Conservation (phyloP, 2,113 vertebrate genomes). For the Chaetura pelagica region DNA sequence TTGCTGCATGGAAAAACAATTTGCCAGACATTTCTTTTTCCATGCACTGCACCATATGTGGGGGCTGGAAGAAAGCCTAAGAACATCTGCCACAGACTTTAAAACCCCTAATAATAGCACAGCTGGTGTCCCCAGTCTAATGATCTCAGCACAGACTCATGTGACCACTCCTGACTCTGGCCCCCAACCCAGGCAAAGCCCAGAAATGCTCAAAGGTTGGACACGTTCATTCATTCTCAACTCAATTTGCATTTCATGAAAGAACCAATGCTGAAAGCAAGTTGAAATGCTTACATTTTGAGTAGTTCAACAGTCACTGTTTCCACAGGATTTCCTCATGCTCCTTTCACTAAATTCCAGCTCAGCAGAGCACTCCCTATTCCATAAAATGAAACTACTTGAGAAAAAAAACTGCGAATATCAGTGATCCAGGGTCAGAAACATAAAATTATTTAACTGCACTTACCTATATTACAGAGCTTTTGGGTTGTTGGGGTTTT, state of each 20-base stretch:
- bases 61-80: constrained; percentile 61
- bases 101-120: constrained; percentile 78
- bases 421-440: neutral
- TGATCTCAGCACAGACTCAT: constrained; percentile 63
- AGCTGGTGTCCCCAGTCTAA: constrained; percentile 76
- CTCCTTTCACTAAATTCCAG: neutral
- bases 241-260: neutral
- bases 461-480: neutral
- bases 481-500: too few relatives aligned
- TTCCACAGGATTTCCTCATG: neutral
- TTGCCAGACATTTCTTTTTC: constrained; percentile 7
- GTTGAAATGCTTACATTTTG: neutral
- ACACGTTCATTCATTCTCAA: neutral
- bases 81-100: constrained; percentile 71
- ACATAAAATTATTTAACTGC: neutral
- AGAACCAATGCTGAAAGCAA: neutral
- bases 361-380: neutral
- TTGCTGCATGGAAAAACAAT: constrained; percentile 19
- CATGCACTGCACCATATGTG: constrained; percentile 47
- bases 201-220: neutral
- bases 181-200: neutral
- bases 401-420: neutral
- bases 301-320: neutral
- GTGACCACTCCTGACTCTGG: neutral
- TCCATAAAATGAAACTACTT: neutral